Percentiles rank a stretch among this genome's conserved stretches.
Conservation (phyloP, 2,113 vertebrate genomes). For the human (Homo sapiens) region DNA sequence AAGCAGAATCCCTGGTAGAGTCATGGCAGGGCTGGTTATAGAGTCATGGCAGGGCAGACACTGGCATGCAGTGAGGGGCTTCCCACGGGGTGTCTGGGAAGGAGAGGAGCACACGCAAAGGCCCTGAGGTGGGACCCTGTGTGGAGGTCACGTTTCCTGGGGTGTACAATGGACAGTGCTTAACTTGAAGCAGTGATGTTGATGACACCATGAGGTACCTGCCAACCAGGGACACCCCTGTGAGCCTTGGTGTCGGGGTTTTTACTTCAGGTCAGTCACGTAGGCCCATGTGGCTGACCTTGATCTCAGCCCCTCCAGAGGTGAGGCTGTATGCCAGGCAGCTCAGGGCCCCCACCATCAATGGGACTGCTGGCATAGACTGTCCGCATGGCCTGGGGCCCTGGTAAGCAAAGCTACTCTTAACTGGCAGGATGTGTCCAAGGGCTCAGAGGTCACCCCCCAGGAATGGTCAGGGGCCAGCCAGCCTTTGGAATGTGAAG, state of each 20-base stretch:
- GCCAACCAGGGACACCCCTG: too few relatives aligned
- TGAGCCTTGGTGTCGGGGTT: accelerated
- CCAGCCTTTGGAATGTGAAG: accelerated
- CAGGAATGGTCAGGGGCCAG: neutral
- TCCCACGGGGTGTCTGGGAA: accelerated
- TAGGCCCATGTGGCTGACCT: neutral
- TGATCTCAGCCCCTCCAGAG: neutral
- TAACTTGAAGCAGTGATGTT: accelerated
- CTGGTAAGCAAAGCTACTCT: neutral
- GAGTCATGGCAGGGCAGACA: too few relatives aligned
- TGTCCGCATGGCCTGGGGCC: neutral
- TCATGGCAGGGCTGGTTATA: too few relatives aligned
- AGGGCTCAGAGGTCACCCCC: neutral
- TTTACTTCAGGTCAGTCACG: accelerated
- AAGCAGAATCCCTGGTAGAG: accelerated
- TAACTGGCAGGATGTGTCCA: neutral
- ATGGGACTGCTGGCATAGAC: neutral
- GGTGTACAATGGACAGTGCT: accelerated
- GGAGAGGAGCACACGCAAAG: neutral
- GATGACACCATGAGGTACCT: accelerated
- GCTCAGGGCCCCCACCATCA: neutral
- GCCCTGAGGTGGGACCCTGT: neutral
- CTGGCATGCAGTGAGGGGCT: neutral
- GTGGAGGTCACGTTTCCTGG: accelerated
- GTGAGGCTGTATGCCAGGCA: neutral